phyloP scores from a whole-genome alignment of 2,888 invertebrate genomes.

The Dolichomitus sp. region DNA sequence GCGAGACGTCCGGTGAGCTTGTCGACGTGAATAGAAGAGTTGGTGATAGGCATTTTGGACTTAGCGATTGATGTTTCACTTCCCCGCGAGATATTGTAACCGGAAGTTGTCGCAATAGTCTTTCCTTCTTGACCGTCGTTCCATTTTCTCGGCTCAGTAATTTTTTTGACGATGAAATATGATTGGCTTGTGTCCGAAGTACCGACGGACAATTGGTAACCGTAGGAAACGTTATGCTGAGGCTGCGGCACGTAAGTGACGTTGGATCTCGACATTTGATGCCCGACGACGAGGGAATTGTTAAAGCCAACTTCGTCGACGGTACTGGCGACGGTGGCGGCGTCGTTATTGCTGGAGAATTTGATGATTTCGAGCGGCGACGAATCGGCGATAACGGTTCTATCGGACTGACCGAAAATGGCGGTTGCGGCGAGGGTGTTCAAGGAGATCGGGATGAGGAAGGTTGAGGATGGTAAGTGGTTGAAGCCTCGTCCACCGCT shows the following conservation, averaged over 20 bases:
- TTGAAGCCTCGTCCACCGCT: constrained; percentile 76
- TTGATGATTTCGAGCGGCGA: constrained; percentile 50
- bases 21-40: constrained; percentile 59
- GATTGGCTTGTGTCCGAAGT: constrained; percentile 64
- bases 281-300: constrained; percentile 73
- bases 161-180: constrained; percentile 80
- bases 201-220: constrained; percentile 73
- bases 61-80: constrained; percentile 2
- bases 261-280: constrained; percentile 75
- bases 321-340: constrained; percentile 53
- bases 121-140: constrained; percentile 22
- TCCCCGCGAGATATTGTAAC: background rate
- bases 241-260: constrained; percentile 74
- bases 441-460: constrained; percentile 83
- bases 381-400: constrained; percentile 51
- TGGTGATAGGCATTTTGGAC: constrained; percentile 1
- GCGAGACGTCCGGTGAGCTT: constrained; percentile 72
- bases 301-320: constrained; percentile 63
- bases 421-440: constrained; percentile 71
- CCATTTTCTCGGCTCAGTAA: constrained; percentile 71
- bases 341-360: constrained; percentile 32
- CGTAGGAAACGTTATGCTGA: constrained; percentile 73
- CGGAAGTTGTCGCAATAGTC: background rate
- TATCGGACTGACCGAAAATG: constrained; percentile 34
- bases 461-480: constrained; percentile 81